phyloP scores from a whole-genome alignment of 2,113 vertebrate species.

The Limnothrissa miodon region DNA sequence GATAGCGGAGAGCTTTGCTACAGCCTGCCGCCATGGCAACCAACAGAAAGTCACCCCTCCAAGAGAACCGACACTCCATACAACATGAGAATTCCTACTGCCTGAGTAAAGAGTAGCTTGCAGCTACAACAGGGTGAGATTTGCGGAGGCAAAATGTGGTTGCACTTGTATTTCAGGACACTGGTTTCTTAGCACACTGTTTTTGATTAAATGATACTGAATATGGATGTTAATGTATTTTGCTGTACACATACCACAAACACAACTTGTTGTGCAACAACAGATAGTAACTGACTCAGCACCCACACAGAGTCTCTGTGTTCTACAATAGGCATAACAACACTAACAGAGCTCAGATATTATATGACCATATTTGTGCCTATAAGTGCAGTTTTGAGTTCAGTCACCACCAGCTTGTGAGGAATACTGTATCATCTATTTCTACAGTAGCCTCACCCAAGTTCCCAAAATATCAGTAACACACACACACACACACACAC shows the following conservation, averaged over 20 bases:
- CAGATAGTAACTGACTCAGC: background rate
- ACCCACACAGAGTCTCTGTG: background rate
- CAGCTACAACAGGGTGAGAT: too few relatives aligned
- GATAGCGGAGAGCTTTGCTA: background rate
- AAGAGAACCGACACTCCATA: background rate
- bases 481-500: background rate
- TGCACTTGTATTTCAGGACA: too few relatives aligned
- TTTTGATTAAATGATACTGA: background rate
- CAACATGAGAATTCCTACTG: background rate
- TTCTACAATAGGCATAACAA: background rate
- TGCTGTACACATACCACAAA: background rate
- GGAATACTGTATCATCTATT: background rate
- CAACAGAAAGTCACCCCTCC: background rate
- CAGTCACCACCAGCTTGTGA: background rate
- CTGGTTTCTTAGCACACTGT: background rate
- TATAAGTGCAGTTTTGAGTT: background rate
- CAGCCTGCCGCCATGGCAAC: conserved; percentile 1
- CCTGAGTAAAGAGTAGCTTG: background rate
- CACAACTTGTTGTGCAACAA: background rate
- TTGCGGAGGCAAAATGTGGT: too few relatives aligned
- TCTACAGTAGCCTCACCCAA: background rate
- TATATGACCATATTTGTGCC: background rate
- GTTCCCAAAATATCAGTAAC: too few relatives aligned
- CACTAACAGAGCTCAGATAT: background rate
- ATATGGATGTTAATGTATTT: background rate